Percentiles rank a stretch among this genome's conserved stretches.
Conservation (phyloP, 2,888 invertebrate species). For the Leistus spinibarbis region DNA sequence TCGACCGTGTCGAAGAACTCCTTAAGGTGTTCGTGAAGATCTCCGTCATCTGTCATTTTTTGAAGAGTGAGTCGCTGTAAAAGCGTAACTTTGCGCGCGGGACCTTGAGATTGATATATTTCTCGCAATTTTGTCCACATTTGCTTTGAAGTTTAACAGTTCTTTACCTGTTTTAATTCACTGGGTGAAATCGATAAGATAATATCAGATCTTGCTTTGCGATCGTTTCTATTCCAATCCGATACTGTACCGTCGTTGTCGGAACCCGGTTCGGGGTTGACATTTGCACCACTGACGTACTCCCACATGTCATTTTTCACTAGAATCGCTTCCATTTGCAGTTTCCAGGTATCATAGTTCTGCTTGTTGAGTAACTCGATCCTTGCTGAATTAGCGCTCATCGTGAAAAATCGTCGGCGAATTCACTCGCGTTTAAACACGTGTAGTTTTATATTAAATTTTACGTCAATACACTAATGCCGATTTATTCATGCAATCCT, state of each 20-base stretch:
- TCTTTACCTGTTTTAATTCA: conserved; percentile 45
- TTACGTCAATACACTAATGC: too few species aligned
- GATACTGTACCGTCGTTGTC: background rate
- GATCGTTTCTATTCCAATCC: background rate
- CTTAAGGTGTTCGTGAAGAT: conserved; percentile 48
- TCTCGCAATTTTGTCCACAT: conserved; percentile 48
- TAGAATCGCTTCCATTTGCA: conserved; percentile 24
- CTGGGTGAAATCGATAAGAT: conserved; percentile 10
- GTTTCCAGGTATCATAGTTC: conserved; percentile 35
- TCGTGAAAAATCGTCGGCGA: too few species aligned
- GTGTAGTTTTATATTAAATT: too few species aligned
- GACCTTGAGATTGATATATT: conserved; percentile 49
- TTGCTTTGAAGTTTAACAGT: conserved; percentile 45
- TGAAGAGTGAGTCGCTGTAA: conserved; percentile 48
- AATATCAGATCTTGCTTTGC: background rate
- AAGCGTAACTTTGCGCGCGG: conserved; percentile 50
- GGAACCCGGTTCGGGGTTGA: conserved; percentile 3
- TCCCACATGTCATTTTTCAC: conserved; percentile 26
- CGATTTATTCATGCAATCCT: too few species aligned
- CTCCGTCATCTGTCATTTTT: conserved; percentile 46
- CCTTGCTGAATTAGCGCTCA: too few species aligned
- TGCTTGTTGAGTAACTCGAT: background rate
- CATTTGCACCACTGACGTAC: conserved; percentile 19
- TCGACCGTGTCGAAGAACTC: conserved; percentile 50
- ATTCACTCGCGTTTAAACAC: too few species aligned